Base-by-base conservation (phyloP, 92 coral and sea anemone species). In the Epizoanthus ramosus region DNA sequence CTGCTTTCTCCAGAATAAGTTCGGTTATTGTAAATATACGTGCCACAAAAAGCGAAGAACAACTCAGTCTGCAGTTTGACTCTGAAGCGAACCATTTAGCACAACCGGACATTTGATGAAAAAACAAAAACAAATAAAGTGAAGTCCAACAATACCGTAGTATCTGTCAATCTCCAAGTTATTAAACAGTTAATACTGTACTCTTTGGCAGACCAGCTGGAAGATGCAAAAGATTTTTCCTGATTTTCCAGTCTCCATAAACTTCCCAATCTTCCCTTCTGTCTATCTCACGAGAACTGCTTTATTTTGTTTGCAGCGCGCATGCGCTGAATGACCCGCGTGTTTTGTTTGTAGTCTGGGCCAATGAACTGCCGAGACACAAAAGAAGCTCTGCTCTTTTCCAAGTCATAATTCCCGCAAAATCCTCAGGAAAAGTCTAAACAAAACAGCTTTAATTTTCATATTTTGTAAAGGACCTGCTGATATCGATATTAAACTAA, bases 381-480 rank as follows among this genome's bases (percentile, higher is more conserved):
- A 5, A 45, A 45, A 45, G 53, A 45, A 9, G 63, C 64, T 65
- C 84, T 87, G n/a, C n/a, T n/a, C 89, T 80, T 82, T 80, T 82
- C 69, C 73, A 61, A 83, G 75, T 84, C 81, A 73, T 68, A 19
- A 77, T 57, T 63, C 59, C 75, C n/a, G 53, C 85, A 82, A 86
- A 35, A 82, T 79, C 83, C 68, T 82, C 86, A 79, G 84, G 31
- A 65, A 74, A 68, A 85, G 80, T 82, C 84, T 84, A 86, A 89
- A 87, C 90, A 86, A 88, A 74, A 73, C 57, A 91, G 86, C 88
- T 79, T 88, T 79, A 92, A 91, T 83, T 91, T 84, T 84, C 80
- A 72, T 80, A 86, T 91, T 90, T 91, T 80, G 66, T 81, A 86
- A 88, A 79, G 92, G 84, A 91, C 97, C 94, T 93, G 94, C 97